Base-by-base conservation (phyloP, 2,113 vertebrate genomes). In the Scomber japonicus region DNA sequence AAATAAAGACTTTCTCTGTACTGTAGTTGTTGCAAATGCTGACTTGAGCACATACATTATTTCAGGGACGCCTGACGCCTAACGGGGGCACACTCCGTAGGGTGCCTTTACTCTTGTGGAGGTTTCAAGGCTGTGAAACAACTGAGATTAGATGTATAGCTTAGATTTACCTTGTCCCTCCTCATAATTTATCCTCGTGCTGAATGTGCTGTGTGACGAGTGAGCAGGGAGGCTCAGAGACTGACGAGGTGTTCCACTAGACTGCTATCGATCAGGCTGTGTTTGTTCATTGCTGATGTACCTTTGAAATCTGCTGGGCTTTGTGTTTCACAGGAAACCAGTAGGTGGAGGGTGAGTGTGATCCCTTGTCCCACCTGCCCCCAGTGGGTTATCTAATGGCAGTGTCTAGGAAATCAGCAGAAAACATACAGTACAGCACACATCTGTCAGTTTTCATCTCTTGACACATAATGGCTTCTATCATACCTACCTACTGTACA, bases 261-360 rank as follows among this genome's bases (percentile, higher is more conserved):
- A 78, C 75, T 49, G 51, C 31, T 90, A 89, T 92, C 75, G 84
- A 91, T 90, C 19, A 4, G 48, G 12, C 50, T 30, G 77, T 46
- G 57, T 88, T 88, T 81, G 88, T 81, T 87, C 79, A 53, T 49
- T 88, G 91, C 87, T 91, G 89, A 88, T 88, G 86, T 85, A 44
- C 75, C 44, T 81, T 53, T 1, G 48, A 86, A 92, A 85, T 89
- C 35, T 75, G 83, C 89, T 89, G 69, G 48, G 62, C 35, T 78
- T 65, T 57, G 64, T 78, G 83, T 75, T 91, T 91, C 46, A 56
- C 59, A 57, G 72, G 73, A 83, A 85, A 72, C 45, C 12, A 50
- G 31, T 46, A 46, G 24, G 48, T 45, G 21, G 6, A 50, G 30
- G 2, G 21, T 4, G 17, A 7, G 35, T 2, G 30, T 30, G 63